Evolutionary conservation across 2,888 invertebrate species (phyloP).

Genomic region (Amblyjoppa proteus): DNA sequence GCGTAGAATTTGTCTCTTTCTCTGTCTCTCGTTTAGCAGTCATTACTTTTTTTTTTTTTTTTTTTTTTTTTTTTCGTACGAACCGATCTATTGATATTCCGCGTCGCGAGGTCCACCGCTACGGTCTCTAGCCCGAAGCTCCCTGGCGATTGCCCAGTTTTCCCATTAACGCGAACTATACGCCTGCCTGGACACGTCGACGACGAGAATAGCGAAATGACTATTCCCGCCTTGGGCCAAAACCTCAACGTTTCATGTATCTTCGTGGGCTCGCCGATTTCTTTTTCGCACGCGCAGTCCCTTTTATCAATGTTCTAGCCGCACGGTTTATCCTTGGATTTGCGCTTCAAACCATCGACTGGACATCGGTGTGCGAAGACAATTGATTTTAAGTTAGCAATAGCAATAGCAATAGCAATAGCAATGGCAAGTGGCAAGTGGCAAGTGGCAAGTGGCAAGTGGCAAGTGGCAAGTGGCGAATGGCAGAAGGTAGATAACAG

Average conservation of each 20-base stretch:
- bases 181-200: constrained; percentile 6
- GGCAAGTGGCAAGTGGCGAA: too few species aligned
- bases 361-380: neutral
- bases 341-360: neutral
- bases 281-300: neutral
- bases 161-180: constrained; percentile 36
- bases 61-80: neutral
- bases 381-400: too few species aligned
- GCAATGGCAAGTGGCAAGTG: too few species aligned
- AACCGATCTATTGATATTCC: constrained; percentile 46
- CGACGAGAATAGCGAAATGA: constrained; percentile 43
- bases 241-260: neutral
- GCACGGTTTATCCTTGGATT: neutral
- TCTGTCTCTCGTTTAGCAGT: neutral
- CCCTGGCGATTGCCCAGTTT: constrained; percentile 48
- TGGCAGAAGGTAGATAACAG: too few species aligned
- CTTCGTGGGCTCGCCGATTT: neutral
- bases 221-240: constrained; percentile 1
- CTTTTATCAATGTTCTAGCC: neutral
- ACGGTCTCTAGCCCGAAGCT: constrained; percentile 20
- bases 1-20: neutral
- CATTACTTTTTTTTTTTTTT: neutral
- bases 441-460: too few species aligned
- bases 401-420: neutral
- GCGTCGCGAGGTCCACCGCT: constrained; percentile 2